Base-by-base conservation (phyloP, 2,888 invertebrate species). In the Pheosia tremula region DNA sequence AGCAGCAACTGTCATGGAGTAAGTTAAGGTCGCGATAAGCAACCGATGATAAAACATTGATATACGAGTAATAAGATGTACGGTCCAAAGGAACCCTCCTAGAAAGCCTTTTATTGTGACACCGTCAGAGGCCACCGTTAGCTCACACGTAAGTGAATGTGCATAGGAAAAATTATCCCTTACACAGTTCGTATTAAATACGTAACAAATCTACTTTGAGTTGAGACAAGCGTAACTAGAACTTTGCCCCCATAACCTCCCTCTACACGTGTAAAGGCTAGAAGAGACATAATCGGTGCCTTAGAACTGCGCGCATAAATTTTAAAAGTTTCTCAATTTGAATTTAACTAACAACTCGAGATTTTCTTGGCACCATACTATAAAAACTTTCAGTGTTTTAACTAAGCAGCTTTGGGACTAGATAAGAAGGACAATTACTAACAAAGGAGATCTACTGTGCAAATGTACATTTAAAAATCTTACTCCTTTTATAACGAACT, bases 251-350 rank as follows among this genome's bases (percentile, higher is more conserved):
- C 41, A 10, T 58, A 24, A 65, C 56, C 63, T 57, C 53, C 62
- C 55, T 63, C 66, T 68, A 79, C 78, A 81, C 77, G 80, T 83
- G 87, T 86, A 83, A 82, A 79, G 78, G 78, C 81, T 79, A 78
- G 76, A 80, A 76, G 77, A 74, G 86, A 87, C 87, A 88, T 87
- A 88, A 90, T 89, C 84, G 87, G 79, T 77, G 85, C 78, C 85
- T 24, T 2, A 24, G 24, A 24, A 24, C 24, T 24, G 24, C 24
- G 24, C 24, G 24, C 89, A 90, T 91, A 90, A 90, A 91, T 91
- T 90, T 84, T 69, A 80, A 85, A 91, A 91, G 86, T 91, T 91
- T 88, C 85, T 88, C 89, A 90, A 91, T 91, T 91, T 90, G 87
- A 91, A 91, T 91, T 90, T 91, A 89, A 89, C 90, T 90, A 88